A percentile compares a stretch with the other conserved stretches of the same genome.
Conservation (phyloP, 2,113 vertebrate genomes). For the cattle (Bos taurus) region DNA sequence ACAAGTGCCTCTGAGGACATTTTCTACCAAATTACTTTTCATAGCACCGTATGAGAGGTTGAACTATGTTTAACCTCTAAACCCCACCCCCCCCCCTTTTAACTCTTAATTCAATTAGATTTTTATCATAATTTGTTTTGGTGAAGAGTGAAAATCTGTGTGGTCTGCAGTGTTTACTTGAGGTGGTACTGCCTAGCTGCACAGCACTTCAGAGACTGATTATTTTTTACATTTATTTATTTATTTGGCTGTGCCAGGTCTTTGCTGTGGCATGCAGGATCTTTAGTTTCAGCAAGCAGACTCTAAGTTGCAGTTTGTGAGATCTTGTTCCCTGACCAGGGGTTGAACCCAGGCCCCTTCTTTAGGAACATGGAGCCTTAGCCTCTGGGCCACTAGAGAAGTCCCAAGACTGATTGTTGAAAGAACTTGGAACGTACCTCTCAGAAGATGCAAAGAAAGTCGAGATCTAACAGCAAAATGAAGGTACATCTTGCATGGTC, state of each 20-base stretch:
- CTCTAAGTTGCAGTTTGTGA: not conserved
- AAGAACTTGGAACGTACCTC: not conserved
- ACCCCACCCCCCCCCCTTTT: not conserved
- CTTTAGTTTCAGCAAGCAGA: not conserved
- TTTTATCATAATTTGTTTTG: not conserved
- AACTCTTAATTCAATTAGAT: not conserved
- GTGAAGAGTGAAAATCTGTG: not conserved
- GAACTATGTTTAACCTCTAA: not conserved
- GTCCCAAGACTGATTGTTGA: not conserved
- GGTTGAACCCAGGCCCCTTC: not conserved
- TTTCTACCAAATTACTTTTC: not conserved
- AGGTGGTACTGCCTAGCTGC: not conserved
- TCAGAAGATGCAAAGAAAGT: not conserved
- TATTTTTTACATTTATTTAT: not conserved
- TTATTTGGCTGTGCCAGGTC: not conserved
- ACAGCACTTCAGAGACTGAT: not conserved
- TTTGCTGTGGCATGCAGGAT: not conserved
- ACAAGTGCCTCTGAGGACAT: not conserved
- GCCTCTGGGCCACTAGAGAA: not conserved
- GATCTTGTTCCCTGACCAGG: not conserved
- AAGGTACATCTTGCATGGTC: fast-evolving
- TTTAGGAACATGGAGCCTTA: not conserved
- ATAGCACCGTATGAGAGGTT: not conserved
- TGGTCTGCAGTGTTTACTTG: not conserved
- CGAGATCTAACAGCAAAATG: not conserved